Evolutionary conservation across 1,140 invertebrate genomes (phyloP), one percentile per base, ranked within the genome.

Genomic region (Camponotus floridanus): DNA sequence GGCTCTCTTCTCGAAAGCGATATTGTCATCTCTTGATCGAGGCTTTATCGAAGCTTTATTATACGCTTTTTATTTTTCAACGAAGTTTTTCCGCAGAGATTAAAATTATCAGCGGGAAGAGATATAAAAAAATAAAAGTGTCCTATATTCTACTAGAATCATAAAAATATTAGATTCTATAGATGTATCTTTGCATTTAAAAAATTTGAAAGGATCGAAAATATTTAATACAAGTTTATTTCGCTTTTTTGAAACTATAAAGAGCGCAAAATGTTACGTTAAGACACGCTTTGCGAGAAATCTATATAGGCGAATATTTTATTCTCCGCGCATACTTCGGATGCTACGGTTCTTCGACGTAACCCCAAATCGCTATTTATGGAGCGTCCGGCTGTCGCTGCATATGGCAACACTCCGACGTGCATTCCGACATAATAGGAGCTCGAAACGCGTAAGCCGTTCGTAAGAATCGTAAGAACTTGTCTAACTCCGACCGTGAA

Each of bases 311-410:
- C 11, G 70, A 70, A 80, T 80, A 80, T 70, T 70, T 57, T 80
- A 70, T 80, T 42, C 48, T 33, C n/a, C 62, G 31, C 31, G 67
- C 42, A 39, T 31, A 33, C 21, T 55, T 57, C 1, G 15, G 11
- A 42, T 55, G 33, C 42, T 21, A 18, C 9, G 55, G 62, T 68
- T 68, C 45, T 26, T 57, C 39, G 33, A 74, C 26, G 55, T 83
- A 83, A 83, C 39, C 26, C 68, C 21, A 74, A 83, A 83, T 83
- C 55, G 70, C 55, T 74, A 61, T 83, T 83, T 83, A 74, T 73
- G 42, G 68, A 73, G 68, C 39, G 55, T 70, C 78, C 65, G 78
- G 36, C 64, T 45, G 65, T 33, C 18, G 67, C 45, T 39, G 64
- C 64, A 51, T 36, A 83, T 48, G 39, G 55, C 55, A 26, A 45